Evolutionary conservation across 2,888 invertebrate species (phyloP), one percentile per base, ranked within the genome.

Genomic region (Pollenia amentaria): DNA sequence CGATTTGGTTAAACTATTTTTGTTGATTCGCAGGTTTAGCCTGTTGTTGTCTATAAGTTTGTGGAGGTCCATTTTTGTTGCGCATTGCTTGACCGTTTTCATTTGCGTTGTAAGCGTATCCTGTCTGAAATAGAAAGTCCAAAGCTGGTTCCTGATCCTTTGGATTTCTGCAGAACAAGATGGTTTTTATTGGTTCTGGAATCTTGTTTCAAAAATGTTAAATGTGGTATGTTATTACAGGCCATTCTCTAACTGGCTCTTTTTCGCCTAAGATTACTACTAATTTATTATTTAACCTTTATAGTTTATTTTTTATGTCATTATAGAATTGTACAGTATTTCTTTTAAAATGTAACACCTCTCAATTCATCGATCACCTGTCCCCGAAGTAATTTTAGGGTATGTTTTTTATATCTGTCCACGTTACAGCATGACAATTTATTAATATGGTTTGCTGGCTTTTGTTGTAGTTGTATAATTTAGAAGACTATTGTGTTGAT

Each of bases 131-230:
- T 14, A 60, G 38, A 3, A 60, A 38, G 9, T 60, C 38, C 60
- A 29, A 38, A 14, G 38, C 12, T 38, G 9, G 3, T 38, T 29
- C 38, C 12, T 38, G 38, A 38, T 60, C 38, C 14, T 29, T 60
- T 2, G 60, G 60, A 60, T 60, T 60, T 60, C 16, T 64, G 44
- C 64, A 64, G 64, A 64, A 64, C 18, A 64, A 18, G 18, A 64
- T 12, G 44, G 64, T 16, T 64, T 44, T 64, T 44, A 60, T 38
- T 60, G 60, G 60, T 60, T 60, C 60, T 38, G 60, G 60, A 38
- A 60, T 60, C 38, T 60, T 64, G 11, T 44, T 64, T 64, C 18
- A 11, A 64, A 64, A 44, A 64, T 64, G 16, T 44, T 64, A 6
- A 44, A 14, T 8, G 64, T 44, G 18, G 64, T 64, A 2, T 44